Base-by-base conservation (phyloP, 2,797 vertebrate species). In the Rhinoraja longicauda region DNA sequence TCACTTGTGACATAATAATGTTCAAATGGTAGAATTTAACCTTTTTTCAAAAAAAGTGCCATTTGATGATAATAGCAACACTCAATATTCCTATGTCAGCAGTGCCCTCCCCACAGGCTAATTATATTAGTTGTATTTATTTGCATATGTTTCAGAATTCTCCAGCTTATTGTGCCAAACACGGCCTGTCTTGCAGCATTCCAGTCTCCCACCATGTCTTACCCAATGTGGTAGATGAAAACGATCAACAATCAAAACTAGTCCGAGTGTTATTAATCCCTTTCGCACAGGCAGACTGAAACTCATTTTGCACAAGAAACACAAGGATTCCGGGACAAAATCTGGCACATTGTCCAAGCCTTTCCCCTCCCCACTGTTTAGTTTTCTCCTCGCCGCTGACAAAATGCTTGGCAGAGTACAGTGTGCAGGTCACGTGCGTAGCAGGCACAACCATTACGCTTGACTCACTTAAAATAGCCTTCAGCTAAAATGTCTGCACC, bases 71-170 rank as follows among this genome's bases (percentile, higher is more conserved):
- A 19, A 57, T 57, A 21, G 53, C 6, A 82, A 82, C 79, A 13
- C 10, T 82, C 45, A 45, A n/a, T 26, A 62, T 88, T 67, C 84
- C 67, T 59, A 15, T 62, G 84, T 29, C n/a, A n/a, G 24, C 84
- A 21, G 7, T 36, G 62, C 17, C 17, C 21, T 64, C 10, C 17
- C 67, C n/a, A 12, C 17, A 62, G 17, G 57, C 13, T 7, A 64
- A 86, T 57, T 82, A 5, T 32, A 86, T 21, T 84, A 24, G 81
- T 84, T 67, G 64, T 36, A 36, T 19, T 67, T 88, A 88, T 88
- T 88, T 88, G 84, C 84, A 88, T 86, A n/a, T 32, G 62, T 88
- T 67, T 88, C 84, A 64, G 84, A 88, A 67, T 88, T 64, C 62
- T 19, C 62, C n/a, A 32, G 59, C 82, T 6, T 86, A 53, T 59